A percentile compares a stretch with the other conserved stretches of the same genome.
These are phyloP conservation scores for Echinops telfairi DNA, from an alignment of 2,113 vertebrate species.

Conservation along the genomic window DNA sequence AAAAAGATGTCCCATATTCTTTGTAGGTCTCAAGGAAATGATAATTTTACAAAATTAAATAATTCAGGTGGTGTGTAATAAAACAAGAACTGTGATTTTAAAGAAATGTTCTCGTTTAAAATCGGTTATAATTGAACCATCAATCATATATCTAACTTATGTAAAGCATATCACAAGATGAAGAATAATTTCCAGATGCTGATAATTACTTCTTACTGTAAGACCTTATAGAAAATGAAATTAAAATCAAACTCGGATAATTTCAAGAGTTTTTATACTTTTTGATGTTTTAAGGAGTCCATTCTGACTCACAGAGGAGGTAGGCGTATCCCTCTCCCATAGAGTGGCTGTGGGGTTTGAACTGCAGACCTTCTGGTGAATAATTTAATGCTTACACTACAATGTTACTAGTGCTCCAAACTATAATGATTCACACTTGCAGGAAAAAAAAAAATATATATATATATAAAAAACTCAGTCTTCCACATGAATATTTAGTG, in stretches of 20 bases:
- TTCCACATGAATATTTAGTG: background rate
- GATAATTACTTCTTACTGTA: background rate
- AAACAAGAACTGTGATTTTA: background rate
- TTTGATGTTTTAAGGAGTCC: background rate
- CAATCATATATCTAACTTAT: background rate
- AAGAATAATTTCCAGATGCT: background rate
- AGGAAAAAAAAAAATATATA: too few species aligned
- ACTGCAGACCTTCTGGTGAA: too few species aligned
- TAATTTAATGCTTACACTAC: too few species aligned
- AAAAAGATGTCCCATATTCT: background rate
- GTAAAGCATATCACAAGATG: background rate
- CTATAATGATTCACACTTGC: too few species aligned
- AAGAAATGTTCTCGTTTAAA: background rate
- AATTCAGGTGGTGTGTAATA: background rate
- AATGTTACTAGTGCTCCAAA: too few species aligned
- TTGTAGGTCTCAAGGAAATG: conserved; percentile 1
- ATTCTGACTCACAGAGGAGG: too few species aligned
- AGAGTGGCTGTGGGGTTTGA: too few species aligned
- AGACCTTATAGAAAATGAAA: background rate
- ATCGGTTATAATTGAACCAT: background rate
- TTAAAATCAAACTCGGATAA: conserved; percentile 13
- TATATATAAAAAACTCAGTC: background rate
- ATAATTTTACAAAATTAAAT: conserved; percentile 13
- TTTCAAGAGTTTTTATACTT: background rate
- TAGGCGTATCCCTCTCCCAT: too few species aligned